Evolutionary conservation across 2,888 invertebrate genomes (phyloP), one percentile per base, ranked within the genome.

Genomic region (Crocallis elinguaria): DNA sequence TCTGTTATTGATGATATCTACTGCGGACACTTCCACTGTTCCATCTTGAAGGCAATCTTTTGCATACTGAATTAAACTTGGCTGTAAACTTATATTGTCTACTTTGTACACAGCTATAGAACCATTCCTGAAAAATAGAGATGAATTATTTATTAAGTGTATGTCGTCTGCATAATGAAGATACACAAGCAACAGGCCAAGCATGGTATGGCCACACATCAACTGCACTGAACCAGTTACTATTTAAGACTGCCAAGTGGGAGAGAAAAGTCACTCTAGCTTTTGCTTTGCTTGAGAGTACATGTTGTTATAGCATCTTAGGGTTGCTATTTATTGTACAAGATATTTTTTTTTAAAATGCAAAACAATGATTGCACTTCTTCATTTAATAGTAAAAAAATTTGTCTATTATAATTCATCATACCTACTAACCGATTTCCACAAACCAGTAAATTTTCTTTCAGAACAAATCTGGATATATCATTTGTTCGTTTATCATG

Each of bases 401-500:
- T 19, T 3, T 19, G 23, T 7, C 8, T 23, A 23, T 7, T 23
- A 1, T 7, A 7, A 7, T 7, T 23, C 1, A 27, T 27, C 27
- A 27, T 11, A 29, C 29, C 0, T 12, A 91, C n/a, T n/a, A n/a
- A n/a, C 91, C 91, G 89, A 69, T 90, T 91, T 44, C 88, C 91
- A 78, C 88, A 89, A 37, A 79, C 73, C 38, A 91, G 64, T 1
- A 79, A 23, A 57, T 79, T 69, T 41, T 79, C 72, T 65, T 74
- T 85, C 2, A 85, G 46, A 5, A 85, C 59, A 76, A 91, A 91
- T 77, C 88, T 78, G 44, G 89, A 86, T 57, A 91, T 83, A 63
- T 91, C 91, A 81, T 88, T 85, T 12, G 88, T 91, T 27, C 89
- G 75, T 29, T 84, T 72, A 70, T 88, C 90, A 69, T 75, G 57